phyloP scores from a whole-genome alignment of 2,113 vertebrate genomes.

The Oplegnathus fasciatus region DNA sequence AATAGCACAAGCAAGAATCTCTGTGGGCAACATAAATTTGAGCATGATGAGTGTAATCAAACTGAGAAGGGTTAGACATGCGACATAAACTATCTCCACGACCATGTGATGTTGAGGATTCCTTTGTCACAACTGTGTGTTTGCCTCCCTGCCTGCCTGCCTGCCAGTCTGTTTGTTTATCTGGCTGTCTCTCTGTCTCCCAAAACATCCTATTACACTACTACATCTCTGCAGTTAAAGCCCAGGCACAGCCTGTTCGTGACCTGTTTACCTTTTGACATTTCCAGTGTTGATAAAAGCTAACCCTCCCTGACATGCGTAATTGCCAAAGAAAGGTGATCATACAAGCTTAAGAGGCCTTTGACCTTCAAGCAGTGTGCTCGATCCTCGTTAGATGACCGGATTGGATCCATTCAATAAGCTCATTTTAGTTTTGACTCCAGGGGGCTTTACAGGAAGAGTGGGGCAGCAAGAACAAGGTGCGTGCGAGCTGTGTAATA shows the following conservation, averaged over 20 bases:
- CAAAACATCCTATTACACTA: conserved; percentile 55
- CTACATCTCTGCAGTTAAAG: conserved; percentile 22
- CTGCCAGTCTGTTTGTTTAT: conserved; percentile 59
- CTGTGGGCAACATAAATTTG: conserved; percentile 75
- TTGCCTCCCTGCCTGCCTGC: conserved; percentile 43
- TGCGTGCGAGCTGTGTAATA: neutral
- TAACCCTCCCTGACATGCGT: conserved; percentile 51
- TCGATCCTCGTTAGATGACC: conserved; percentile 61
- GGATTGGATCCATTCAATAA: conserved; percentile 58
- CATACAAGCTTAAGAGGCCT: conserved; percentile 64
- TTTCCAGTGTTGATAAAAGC: conserved; percentile 59
- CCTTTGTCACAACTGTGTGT: conserved; percentile 64
- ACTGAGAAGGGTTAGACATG: conserved; percentile 68
- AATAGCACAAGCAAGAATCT: conserved; percentile 77
- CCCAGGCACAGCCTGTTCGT: conserved; percentile 19
- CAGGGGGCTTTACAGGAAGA: conserved; percentile 33
- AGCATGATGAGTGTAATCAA: conserved; percentile 77
- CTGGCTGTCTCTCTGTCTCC: conserved; percentile 28
- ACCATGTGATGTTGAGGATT: conserved; percentile 68
- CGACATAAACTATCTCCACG: conserved; percentile 65
- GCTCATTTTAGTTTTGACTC: conserved; percentile 58
- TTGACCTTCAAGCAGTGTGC: conserved; percentile 50
- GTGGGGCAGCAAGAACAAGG: conserved; percentile 10
- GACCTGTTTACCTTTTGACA: conserved; percentile 73
- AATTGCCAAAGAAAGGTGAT: conserved; percentile 69